These are phyloP conservation scores for Harlomillsia oculata DNA, from an alignment of 1,140 invertebrate species.

Conservation along the genomic window DNA sequence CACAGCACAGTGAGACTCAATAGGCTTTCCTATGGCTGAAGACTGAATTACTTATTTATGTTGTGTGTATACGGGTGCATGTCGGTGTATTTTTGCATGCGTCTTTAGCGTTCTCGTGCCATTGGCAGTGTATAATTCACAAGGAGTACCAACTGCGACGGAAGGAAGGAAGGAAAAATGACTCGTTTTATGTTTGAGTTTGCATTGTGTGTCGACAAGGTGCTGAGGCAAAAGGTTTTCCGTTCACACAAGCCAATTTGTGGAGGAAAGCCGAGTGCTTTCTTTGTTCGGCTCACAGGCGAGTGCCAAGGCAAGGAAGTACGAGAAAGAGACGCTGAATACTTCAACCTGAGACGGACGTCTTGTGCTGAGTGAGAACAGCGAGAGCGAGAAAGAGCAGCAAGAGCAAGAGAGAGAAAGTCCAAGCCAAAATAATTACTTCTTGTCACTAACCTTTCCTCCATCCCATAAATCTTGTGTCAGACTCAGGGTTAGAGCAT, in stretches of 20 bases:
- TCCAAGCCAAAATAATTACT: slow-evolving; percentile 4
- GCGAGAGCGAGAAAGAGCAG: too few relatives aligned
- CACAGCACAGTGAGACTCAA: too few relatives aligned
- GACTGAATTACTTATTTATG: too few relatives aligned
- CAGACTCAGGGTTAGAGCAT: not conserved
- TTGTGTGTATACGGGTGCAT: too few relatives aligned
- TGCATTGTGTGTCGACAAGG: slow-evolving; percentile 25
- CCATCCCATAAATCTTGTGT: slow-evolving; percentile 3
- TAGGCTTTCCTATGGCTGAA: too few relatives aligned
- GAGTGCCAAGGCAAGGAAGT: slow-evolving; percentile 77
- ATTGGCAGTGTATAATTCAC: too few relatives aligned
- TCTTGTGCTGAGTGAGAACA: too few relatives aligned
- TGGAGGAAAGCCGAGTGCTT: slow-evolving; percentile 67
- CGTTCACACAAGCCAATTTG: slow-evolving; percentile 63
- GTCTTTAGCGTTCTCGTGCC: too few relatives aligned
- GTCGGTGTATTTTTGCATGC: too few relatives aligned
- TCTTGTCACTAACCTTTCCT: slow-evolving; percentile 8
- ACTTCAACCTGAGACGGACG: not conserved
- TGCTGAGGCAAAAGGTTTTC: slow-evolving; percentile 56
- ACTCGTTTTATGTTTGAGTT: not conserved
- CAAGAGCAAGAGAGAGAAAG: not conserved
- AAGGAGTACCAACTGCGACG: too few relatives aligned
- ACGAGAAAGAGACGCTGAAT: slow-evolving; percentile 55
- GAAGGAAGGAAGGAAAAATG: not conserved
- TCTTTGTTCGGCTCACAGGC: slow-evolving; percentile 63